Evolutionary conservation across 92 coral and sea anemone species (phyloP), one percentile per base, ranked within the genome.

Genomic region (Muricea muricata): DNA sequence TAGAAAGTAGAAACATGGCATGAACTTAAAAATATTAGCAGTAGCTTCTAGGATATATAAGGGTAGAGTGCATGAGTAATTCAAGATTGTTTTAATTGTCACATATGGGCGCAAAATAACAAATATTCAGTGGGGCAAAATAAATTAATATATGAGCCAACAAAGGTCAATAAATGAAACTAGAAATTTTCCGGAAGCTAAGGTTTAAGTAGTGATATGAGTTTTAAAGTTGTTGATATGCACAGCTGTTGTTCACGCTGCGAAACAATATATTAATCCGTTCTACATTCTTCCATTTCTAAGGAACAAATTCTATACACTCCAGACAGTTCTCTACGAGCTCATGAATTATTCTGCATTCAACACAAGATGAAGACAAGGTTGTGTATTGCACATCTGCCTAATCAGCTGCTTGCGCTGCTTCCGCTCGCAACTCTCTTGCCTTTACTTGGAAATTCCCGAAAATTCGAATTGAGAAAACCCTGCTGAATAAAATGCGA

Each of bases 151-250:
- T 39, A 63, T 26, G 6, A 57, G 30, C 21, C 30, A 20, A 32
- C 70, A 63, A 31, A 63, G 70, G 70, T 63, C 70, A 63, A 63
- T n/a, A 26, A 63, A 63, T 63, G 70, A 63, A 63, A 28, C 21
- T 6, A 11, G 39, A 63, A 37, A 63, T 63, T 26, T 63, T 63
- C 70, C 70, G 70, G 70, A 26, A 63, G 23, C 37, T 37, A 63
- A 63, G 70, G 70, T 63, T 32, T 28, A 63, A 20, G 4, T 28
- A 63, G 21, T 28, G 70, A 24, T 28, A n/a, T 39, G 37, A 63
- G 20, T 37, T 54, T 54, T 54, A 54, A 54, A 4, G 35, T 39
- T 28, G 70, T 60, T 25, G 9, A 60, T 24, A 60, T 60, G 26
- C 14, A 60, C 68, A 21, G 21, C 37, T 32, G 30, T 63, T 63